These are phyloP conservation scores for Cyphomyrus discorhynchus DNA, from an alignment of 2,113 vertebrate species.

Conservation along the genomic window DNA sequence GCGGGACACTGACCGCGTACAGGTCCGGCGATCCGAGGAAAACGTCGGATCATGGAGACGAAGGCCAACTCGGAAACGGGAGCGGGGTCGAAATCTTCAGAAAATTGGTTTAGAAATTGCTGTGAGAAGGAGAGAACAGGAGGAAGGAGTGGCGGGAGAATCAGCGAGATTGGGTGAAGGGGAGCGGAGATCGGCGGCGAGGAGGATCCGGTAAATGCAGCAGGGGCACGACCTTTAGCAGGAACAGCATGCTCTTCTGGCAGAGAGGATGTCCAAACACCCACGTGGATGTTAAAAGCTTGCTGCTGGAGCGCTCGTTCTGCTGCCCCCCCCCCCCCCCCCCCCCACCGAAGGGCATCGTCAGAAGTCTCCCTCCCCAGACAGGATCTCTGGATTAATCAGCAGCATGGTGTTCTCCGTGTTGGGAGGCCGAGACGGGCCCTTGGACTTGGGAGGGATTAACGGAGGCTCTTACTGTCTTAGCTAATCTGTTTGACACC, in stretches of 20 bases:
- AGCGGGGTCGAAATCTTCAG: not conserved
- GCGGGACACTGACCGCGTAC: not conserved
- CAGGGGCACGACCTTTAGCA: not conserved
- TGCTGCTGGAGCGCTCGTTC: not conserved
- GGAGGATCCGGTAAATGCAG: not conserved
- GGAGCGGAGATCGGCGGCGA: not conserved
- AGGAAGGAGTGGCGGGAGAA: not conserved
- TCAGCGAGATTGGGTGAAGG: not conserved
- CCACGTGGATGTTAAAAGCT: not conserved
- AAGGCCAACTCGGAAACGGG: not conserved
- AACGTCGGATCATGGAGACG: not conserved
- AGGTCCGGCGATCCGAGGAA: not conserved
- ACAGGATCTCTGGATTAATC: not conserved
- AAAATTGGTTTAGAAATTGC: not conserved
- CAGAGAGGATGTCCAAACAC: not conserved
- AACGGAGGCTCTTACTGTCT: constrained; percentile 57
- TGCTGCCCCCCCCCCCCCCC: not conserved
- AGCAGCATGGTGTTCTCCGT: constrained; percentile 41
- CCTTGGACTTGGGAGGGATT: constrained; percentile 56
- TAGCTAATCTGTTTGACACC: constrained; percentile 65
- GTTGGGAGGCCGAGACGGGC: constrained; percentile 58
- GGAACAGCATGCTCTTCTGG: not conserved
- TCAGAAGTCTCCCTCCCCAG: not conserved
- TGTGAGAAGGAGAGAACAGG: not conserved
- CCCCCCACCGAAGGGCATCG: not conserved